A percentile compares a stretch with the other conserved stretches of the same genome.
phyloP scores from a whole-genome alignment of 30 jellyfish, hydroid and myxozoan species.

The Rhopilema esculentum region DNA sequence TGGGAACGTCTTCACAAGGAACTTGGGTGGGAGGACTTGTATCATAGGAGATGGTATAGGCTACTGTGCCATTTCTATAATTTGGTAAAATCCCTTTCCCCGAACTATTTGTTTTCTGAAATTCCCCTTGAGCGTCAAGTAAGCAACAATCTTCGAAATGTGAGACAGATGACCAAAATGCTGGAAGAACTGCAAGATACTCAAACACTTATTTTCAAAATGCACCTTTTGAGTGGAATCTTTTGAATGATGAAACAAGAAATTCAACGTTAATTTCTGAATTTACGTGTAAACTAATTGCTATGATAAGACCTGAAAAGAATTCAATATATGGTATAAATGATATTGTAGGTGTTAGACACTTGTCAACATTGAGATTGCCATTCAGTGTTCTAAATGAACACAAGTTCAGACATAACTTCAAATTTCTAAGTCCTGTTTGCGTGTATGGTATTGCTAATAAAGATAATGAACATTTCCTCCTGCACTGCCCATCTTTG shows the following conservation, averaged over 20 bases:
- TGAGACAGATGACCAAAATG: background rate
- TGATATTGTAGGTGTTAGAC: slow-evolving; percentile 20
- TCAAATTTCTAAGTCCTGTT: too few relatives aligned
- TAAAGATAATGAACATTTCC: too few relatives aligned
- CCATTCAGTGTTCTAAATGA: slow-evolving; percentile 37
- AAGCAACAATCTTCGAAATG: background rate
- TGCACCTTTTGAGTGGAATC: slow-evolving; percentile 58
- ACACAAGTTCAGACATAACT: too few relatives aligned
- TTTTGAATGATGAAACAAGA: slow-evolving; percentile 42
- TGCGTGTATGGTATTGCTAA: too few relatives aligned
- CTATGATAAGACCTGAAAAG: slow-evolving; percentile 21
- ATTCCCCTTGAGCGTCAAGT: background rate
- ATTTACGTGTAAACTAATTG: slow-evolving; percentile 28
- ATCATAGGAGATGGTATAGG: slow-evolving; percentile 6
- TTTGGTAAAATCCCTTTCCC: background rate
- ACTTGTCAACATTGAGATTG: slow-evolving; percentile 23
- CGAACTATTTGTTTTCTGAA: slow-evolving; percentile 5
- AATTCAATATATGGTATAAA: slow-evolving; percentile 17
- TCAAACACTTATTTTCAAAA: background rate
- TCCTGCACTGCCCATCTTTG: too few relatives aligned
- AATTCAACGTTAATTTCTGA: slow-evolving; percentile 16
- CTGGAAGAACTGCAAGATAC: background rate
- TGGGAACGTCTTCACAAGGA: background rate
- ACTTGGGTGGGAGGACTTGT: slow-evolving; percentile 12
- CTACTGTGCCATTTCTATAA: slow-evolving; percentile 11